Evolutionary conservation across 2,888 invertebrate genomes (phyloP), one percentile per base, ranked within the genome.

Genomic region (Ashinkailepas kermadecensis): DNA sequence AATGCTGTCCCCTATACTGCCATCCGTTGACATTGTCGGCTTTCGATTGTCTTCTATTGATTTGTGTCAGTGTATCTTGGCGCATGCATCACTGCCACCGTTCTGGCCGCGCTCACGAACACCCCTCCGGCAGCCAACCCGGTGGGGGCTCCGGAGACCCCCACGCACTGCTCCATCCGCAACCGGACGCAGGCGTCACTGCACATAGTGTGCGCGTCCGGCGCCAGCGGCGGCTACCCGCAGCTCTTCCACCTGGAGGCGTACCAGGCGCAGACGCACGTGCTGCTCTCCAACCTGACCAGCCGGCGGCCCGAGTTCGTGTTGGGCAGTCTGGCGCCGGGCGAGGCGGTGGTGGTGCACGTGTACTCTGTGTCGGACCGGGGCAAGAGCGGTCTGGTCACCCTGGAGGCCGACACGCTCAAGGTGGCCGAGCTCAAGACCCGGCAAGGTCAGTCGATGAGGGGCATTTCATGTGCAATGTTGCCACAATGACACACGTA

Each of bases 161-260:
- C 84, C 11, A 64, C 80, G 18, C 81, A 83, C 82, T 84, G 84
- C 80, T 80, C 83, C 21, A 81, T 82, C n/a, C 78, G 79, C 11
- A 79, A 80, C 21, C 81, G 84, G 0, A 81, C 81, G n/a, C 82
- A 82, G 39, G 82, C 81, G 23, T 82, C 84, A 18, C 81, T 84
- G 64, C 74, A 81, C 57, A 82, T 84, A 39, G 57, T 56, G 80
- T 84, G 84, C 58, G 58, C 59, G 25, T 81, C 83, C 15, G 84
- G 84, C 11, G 64, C 64, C 80, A 82, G 81, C 64, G 84, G 84
- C n/a, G 84, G 84, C 78, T 83, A 83, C n/a, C 64, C 81, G 10
- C 83, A 83, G 78, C 57, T 59, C 15, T 84, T 84, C 78, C 80
- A 83, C 67, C 82, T 84, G 39, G 80, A 83, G 80, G 83, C 83